Base-by-base conservation (phyloP, 1,140 invertebrate genomes). In the Temnothorax nylanderi region DNA sequence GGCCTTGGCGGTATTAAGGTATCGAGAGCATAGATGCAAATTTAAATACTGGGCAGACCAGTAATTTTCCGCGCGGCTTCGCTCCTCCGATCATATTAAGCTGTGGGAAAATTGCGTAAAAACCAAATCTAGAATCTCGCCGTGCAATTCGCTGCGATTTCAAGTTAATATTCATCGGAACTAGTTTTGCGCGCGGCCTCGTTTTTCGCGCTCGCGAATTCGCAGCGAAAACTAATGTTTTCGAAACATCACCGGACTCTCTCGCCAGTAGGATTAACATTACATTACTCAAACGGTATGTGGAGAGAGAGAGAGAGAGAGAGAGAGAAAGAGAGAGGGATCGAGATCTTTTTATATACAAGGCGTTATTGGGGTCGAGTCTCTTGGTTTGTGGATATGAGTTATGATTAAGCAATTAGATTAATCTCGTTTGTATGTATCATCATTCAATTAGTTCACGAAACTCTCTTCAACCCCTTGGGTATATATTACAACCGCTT, bases 341-440 rank as follows among this genome's bases (percentile, higher is more conserved):
- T 65, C 44, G 32, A 41, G n/a, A 87, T 62, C 16, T 60, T 74
- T 81, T 81, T 87, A 89, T 86, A n/a, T 69, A 80, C 77, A 80
- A 58, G 26, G 77, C 21, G 51, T 86, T 86, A 86, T 62, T 80
- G 21, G 62, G 56, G 49, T 37, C 18, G 47, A 81, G 16, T 69
- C 18, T 11, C 58, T 65, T 7, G 6, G 16, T 78, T 75, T 82
- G 26, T 54, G 10, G 5, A 26, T 7, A 16, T 21, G 54, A 16
- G 62, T 80, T 69, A 80, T 32, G 47, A 72, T 62, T 84, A 84
- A 74, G 80, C 80, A 72, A 84, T 82, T n/a, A 18, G 41, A 82
- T 62, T 34, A 51, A 37, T 58, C 51, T 56, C 13, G 41, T 60
- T 16, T 47, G 6, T 41, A n/a, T 32, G 16, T 76, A 49, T 13